Conservation (phyloP, 2,113 vertebrate species). For the Brachypteracias leptosomus region DNA sequence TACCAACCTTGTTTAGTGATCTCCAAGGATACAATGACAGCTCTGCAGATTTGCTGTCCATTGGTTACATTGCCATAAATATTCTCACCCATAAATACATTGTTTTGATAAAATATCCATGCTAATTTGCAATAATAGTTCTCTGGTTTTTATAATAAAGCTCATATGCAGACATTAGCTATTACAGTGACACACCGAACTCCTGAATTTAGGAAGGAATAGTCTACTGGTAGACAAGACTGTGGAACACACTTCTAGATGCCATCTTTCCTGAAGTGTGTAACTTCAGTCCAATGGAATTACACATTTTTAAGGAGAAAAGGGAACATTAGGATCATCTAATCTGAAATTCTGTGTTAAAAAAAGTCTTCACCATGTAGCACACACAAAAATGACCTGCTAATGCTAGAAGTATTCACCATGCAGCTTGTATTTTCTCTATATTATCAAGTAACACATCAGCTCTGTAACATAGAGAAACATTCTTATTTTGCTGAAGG, state of each 20-base stretch:
- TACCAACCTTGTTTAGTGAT: not conserved
- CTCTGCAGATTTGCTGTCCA: not conserved
- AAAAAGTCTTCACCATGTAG: not conserved
- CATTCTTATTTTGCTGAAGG: not conserved
- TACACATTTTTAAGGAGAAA: not conserved
- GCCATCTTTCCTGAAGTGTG: not conserved
- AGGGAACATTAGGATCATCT: not conserved
- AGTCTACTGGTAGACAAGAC: not conserved
- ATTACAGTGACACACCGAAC: not conserved
- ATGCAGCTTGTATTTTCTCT: not conserved
- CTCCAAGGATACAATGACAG: not conserved
- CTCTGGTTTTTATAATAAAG: not conserved
- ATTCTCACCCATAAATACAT: not conserved
- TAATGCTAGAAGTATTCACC: not conserved
- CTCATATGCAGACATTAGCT: not conserved
- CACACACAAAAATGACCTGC: not conserved
- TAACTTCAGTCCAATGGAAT: not conserved
- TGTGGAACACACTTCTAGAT: not conserved
- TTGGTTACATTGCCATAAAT: not conserved
- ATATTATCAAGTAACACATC: not conserved
- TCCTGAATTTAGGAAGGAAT: not conserved
- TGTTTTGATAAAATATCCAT: not conserved
- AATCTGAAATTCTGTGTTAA: not conserved
- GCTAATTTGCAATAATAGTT: not conserved
- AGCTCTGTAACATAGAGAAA: not conserved